Conservation (phyloP, 2,888 invertebrate genomes). For the Xestoiulus laeticollis region DNA sequence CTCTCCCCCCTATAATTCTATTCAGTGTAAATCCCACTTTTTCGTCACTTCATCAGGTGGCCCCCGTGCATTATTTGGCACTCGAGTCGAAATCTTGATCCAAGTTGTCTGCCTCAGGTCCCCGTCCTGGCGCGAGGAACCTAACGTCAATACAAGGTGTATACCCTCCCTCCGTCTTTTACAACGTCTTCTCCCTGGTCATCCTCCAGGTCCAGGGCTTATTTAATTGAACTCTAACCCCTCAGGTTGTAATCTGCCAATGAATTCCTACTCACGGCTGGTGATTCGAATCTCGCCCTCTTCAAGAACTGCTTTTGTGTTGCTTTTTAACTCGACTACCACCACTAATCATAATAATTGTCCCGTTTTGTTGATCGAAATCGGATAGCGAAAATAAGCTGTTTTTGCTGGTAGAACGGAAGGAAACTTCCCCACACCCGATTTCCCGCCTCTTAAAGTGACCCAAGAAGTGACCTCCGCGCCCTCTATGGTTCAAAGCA, state of each 20-base stretch:
- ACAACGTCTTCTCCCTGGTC: background rate
- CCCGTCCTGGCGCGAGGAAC: background rate
- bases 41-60: conserved; percentile 9
- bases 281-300: background rate
- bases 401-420: background rate
- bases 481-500: background rate
- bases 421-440: background rate
- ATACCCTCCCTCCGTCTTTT: too few species aligned
- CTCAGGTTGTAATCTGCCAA: background rate
- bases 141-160: too few species aligned
- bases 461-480: background rate
- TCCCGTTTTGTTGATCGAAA: conserved; percentile 9
- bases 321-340: background rate
- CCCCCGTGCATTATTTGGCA: background rate
- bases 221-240: background rate
- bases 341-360: conserved; percentile 1
- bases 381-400: background rate
- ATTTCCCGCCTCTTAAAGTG: background rate
- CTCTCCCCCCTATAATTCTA: background rate
- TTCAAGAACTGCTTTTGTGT: background rate
- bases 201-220: background rate
- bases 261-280: background rate
- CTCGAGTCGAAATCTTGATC: conserved; percentile 1
- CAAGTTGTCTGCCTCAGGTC: background rate
- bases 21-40: background rate